These are phyloP conservation scores for Drosophila sechellia DNA, from an alignment of 1,140 invertebrate genomes.

Conservation along the genomic window DNA sequence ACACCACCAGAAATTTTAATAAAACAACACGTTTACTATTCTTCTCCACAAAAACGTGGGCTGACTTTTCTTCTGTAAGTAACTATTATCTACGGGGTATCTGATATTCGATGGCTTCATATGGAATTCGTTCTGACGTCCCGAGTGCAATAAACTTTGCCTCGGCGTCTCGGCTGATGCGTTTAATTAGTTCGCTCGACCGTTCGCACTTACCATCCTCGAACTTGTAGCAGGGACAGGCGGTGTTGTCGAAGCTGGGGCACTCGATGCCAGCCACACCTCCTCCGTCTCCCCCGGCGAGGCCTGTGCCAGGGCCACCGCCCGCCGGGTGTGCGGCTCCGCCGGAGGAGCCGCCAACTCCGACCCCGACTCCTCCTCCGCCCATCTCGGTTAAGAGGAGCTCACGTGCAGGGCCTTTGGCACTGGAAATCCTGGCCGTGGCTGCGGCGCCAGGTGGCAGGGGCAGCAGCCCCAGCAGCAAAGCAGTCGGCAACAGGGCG, in stretches of 20 bases:
- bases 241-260: conserved; percentile 89
- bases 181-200: conserved; percentile 53
- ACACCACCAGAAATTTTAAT: too few relatives aligned
- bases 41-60: too few relatives aligned
- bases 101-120: conserved; percentile 23
- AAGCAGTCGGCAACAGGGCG: conserved; percentile 15
- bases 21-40: too few relatives aligned
- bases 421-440: conserved; percentile 52
- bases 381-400: conserved; percentile 58
- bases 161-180: conserved; percentile 42
- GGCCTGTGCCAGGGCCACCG: background rate
- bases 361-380: conserved; percentile 11
- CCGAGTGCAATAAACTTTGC: conserved; percentile 62
- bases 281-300: conserved; percentile 17
- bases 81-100: background rate
- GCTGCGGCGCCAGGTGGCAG: conserved; percentile 25
- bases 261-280: conserved; percentile 85
- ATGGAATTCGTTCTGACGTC: conserved; percentile 46
- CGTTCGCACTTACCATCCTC: conserved; percentile 89
- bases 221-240: conserved; percentile 95
- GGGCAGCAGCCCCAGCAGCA: conserved; percentile 29
- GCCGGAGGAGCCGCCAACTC: conserved; percentile 8
- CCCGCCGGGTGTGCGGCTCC: background rate
- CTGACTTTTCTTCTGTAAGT: too few relatives aligned
- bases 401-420: conserved; percentile 61